Base-by-base conservation (phyloP, 2,113 vertebrate species). In the Gavia stellata region DNA sequence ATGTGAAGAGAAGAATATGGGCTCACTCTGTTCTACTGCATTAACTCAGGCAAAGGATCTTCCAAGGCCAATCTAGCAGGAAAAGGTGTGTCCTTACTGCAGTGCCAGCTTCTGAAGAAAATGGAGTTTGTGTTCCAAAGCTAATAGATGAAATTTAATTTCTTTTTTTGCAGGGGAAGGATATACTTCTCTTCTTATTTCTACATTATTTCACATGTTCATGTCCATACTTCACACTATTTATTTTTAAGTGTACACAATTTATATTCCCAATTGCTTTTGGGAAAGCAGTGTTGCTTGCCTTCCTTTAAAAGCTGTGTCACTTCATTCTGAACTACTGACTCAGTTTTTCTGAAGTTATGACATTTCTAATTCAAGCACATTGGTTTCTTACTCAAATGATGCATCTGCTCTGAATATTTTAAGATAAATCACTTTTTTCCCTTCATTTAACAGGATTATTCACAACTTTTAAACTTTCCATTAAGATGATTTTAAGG, bases 301-400 rank as follows among this genome's bases (percentile, higher is more conserved):
- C 49, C 62, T 85, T 52, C 52, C 44, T 75, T 90, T 65, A 81
- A 73, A 91, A 94, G 53, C 33, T 44, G 7, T 14, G 66, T 49
- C 84, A 58, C 71, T 87, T 96, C 81, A 86, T 61, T 90, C 68
- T 82, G 74, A 87, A 86, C 63, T 65, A 80, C 67, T 87, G 81
- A 94, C 68, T 96, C 66, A 79, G 62, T 92, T 85, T 93, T 79
- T 95, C 49, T 94, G 70, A 91, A 87, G 61, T 86, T 77, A 56
- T 33, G 77, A 91, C 71, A 86, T 94, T 91, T 94, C 70, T 52
- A 77, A 87, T 82, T 93, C 71, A 66, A 49, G 45, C 53, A 62
- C 52, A 79, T 17, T 86, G 84, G 52, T 65, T 91, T 91, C 86
- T 87, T 50, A 71, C 81, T 65, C 58, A 80, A 80, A 53, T 45